Conservation (phyloP, 2,113 vertebrate species). For the Chlorodrepanis virens region DNA sequence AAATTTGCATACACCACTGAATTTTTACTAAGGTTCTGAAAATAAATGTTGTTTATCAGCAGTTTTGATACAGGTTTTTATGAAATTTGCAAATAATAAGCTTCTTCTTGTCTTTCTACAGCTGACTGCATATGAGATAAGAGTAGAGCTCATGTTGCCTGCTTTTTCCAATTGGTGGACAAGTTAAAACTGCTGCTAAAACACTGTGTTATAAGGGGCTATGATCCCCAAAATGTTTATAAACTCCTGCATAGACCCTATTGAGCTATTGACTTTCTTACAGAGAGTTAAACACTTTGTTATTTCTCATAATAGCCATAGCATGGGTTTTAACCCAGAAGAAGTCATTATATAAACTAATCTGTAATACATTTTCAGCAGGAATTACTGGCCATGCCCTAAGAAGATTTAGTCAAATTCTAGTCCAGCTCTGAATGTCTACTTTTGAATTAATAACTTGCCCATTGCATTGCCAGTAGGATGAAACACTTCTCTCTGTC, state of each 20-base stretch:
- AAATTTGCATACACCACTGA: not conserved
- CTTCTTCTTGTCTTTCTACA: not conserved
- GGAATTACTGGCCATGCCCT: not conserved
- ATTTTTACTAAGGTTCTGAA: not conserved
- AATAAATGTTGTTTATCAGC: not conserved
- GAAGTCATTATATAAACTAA: not conserved
- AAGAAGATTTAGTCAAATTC: not conserved
- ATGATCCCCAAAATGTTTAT: not conserved
- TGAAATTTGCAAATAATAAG: not conserved
- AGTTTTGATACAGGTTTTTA: not conserved
- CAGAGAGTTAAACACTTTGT: not conserved
- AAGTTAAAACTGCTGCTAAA: not conserved
- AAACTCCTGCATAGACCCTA: not conserved
- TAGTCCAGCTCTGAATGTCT: not conserved
- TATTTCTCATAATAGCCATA: not conserved
- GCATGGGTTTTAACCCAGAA: not conserved
- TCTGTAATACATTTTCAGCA: not conserved
- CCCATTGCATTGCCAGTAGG: not conserved
- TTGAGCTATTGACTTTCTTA: not conserved
- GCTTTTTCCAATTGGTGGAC: not conserved
- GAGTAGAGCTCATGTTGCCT: not conserved
- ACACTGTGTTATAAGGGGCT: not conserved
- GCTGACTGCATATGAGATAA: rapidly evolving
- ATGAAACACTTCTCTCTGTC: not conserved
- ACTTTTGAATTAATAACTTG: not conserved